These are phyloP conservation scores for Pterobdella sp. DNA, from an alignment of 2,888 invertebrate genomes.

Conservation along the genomic window DNA sequence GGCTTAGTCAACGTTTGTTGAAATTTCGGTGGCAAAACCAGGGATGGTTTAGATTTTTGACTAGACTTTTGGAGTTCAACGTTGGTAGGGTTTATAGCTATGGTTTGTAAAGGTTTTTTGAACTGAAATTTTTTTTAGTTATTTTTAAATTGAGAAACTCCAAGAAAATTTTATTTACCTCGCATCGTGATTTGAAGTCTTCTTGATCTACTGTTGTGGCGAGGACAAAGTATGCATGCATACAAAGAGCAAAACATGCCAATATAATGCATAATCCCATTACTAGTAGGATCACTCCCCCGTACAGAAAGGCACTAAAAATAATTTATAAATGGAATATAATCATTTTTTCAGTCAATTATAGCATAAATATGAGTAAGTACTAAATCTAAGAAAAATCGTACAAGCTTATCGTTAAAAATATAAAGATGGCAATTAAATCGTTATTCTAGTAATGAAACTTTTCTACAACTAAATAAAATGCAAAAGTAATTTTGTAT, in stretches of 20 bases:
- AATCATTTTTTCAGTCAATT: too few species aligned
- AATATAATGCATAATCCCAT: slow-evolving; percentile 43
- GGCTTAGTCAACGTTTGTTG: slow-evolving; percentile 6
- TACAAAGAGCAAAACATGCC: slow-evolving; percentile 43
- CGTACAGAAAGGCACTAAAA: slow-evolving; percentile 38
- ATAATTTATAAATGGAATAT: too few species aligned
- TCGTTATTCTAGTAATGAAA: too few species aligned
- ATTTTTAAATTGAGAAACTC: background rate
- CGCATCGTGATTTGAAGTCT: background rate
- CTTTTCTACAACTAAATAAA: too few species aligned
- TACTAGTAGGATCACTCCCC: slow-evolving; percentile 43
- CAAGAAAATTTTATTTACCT: background rate
- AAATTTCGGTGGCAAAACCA: slow-evolving; percentile 27
- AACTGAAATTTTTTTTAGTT: background rate
- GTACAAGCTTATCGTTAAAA: too few species aligned
- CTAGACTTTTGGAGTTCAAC: background rate
- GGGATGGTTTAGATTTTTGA: background rate
- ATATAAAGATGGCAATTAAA: too few species aligned
- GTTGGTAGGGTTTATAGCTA: background rate
- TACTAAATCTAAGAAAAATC: too few species aligned
- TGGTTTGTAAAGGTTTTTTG: background rate
- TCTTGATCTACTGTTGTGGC: slow-evolving; percentile 34
- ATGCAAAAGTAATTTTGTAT: too few species aligned
- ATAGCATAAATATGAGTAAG: too few species aligned
- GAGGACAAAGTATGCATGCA: slow-evolving; percentile 47